Base-by-base conservation (phyloP, 2,113 vertebrate genomes). In the Corythoichthys haematopterus region DNA sequence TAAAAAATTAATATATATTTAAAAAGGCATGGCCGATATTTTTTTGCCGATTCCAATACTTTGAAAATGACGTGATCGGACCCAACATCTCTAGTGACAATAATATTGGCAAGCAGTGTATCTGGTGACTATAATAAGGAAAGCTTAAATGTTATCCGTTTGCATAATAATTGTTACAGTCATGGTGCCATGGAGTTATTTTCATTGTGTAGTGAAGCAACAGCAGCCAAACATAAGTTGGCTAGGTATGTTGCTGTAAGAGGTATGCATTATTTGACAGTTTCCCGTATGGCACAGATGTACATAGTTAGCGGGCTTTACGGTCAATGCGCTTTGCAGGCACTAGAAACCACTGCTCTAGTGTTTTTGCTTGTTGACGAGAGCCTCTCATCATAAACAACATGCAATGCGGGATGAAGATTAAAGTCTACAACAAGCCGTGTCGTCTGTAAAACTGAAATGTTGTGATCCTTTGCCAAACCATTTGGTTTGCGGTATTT, bases 281-380 rank as follows among this genome's bases (percentile, higher is more conserved):
- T 74, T 84, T 89, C 72, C 83, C 81, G 69, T 68, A 73, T 78
- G 78, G 77, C 83, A 81, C 37, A 15, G 55, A 47, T 65, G 77
- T 65, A 43, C 40, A 43, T 43, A 83, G 73, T 86, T 85, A 82
- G 80, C 82, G 82, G 82, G 12, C 60, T 70, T 81, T 71, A 1
- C 35, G 33, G 71, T 78, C 76, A 68, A 73, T 72, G 75, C 78
- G 76, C 68, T 40, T 75, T 68, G 74, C 64, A 72, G 61, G 78
- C 63, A 68, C 61, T 62, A 35, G 68, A 81, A 86, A 85, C 87
- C 85, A 63, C 80, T 0, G 15, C 12, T 2, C 84, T 84, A 86
- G 76, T 76, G 78, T 78, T 82, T 81, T 72, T 83, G 80, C 79
- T 72, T 72, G 70, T 80, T 80, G 68, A 81, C 40, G 63, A 66